Percentiles rank a stretch among this genome's conserved stretches.
Evolutionary conservation across 2,888 invertebrate species (phyloP).

Genomic region (Scaptomyza polygonia): DNA sequence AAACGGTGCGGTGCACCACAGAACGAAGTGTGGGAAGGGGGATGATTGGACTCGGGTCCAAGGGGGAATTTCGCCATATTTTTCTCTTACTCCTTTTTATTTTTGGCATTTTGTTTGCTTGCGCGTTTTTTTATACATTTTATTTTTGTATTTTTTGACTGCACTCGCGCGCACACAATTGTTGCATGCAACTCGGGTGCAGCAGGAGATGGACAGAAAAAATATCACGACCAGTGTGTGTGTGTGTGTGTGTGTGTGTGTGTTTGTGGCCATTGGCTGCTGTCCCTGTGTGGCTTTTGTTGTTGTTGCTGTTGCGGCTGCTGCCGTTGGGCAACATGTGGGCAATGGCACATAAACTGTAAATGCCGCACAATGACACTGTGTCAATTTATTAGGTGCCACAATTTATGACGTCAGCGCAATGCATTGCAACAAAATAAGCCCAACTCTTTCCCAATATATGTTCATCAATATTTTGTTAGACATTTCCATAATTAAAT

Average conservation of each 20-base stretch:
- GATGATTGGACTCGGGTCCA: too few relatives aligned
- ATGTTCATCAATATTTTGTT: slow-evolving; percentile 12
- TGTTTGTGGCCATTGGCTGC: slow-evolving; percentile 18
- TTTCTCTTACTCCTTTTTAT: slow-evolving; percentile 9
- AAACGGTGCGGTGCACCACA: slow-evolving; percentile 75
- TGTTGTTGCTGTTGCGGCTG: slow-evolving; percentile 6
- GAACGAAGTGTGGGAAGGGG: neutral
- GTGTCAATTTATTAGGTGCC: slow-evolving; percentile 80
- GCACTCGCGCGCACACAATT: slow-evolving; percentile 62
- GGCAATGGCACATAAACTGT: slow-evolving; percentile 63
- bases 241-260: neutral
- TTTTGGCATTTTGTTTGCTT: slow-evolving; percentile 42
- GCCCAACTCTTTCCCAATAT: slow-evolving; percentile 7
- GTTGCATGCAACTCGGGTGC: slow-evolving; percentile 62
- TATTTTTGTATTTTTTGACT: slow-evolving; percentile 33
- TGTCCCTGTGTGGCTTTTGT: slow-evolving; percentile 13
- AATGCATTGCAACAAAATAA: slow-evolving; percentile 28
- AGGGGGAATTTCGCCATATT: slow-evolving; percentile 31
- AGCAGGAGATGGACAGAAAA: slow-evolving; percentile 32
- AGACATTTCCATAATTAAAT: slow-evolving; percentile 35
- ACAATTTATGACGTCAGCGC: slow-evolving; percentile 68
- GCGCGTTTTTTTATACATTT: slow-evolving; percentile 23
- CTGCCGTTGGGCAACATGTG: neutral
- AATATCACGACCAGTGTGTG: neutral
- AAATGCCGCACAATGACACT: slow-evolving; percentile 80